Evolutionary conservation across 2,113 vertebrate genomes (phyloP).

Genomic region (Nycticryphes semicollaris): DNA sequence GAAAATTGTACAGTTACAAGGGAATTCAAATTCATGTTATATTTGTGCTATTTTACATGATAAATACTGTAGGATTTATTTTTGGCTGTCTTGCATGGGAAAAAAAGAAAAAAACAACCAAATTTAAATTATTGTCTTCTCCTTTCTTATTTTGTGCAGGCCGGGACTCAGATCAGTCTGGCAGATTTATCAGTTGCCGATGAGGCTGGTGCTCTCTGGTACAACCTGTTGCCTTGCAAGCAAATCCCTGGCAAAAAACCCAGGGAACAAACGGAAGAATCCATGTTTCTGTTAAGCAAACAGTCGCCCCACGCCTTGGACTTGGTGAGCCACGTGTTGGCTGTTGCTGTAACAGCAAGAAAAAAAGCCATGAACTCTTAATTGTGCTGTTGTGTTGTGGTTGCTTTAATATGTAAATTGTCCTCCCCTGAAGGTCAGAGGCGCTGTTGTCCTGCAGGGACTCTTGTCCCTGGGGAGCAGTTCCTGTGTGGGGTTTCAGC

Average conservation of each 20-base stretch:
- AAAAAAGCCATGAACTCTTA: neutral
- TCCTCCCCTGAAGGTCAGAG: neutral
- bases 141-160: constrained; percentile 55
- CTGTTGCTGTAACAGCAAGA: neutral
- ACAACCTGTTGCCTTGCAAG: constrained; percentile 79
- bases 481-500: neutral
- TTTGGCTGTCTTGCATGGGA: neutral
- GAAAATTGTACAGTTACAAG: neutral
- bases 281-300: constrained; percentile 35
- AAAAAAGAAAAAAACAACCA: neutral
- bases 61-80: neutral
- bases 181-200: constrained; percentile 72
- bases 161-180: constrained; percentile 80
- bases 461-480: neutral
- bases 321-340: constrained; percentile 70
- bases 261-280: constrained; percentile 57
- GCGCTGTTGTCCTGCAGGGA: neutral
- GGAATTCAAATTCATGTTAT: neutral
- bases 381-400: neutral
- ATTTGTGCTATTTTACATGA: neutral
- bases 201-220: constrained; percentile 76
- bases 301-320: constrained; percentile 55
- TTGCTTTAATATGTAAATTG: neutral
- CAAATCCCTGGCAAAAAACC: constrained; percentile 45
- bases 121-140: neutral